Evolutionary conservation across 2,888 invertebrate species (phyloP), one percentile per base, ranked within the genome.

Genomic region (Cerastis rubricosa): DNA sequence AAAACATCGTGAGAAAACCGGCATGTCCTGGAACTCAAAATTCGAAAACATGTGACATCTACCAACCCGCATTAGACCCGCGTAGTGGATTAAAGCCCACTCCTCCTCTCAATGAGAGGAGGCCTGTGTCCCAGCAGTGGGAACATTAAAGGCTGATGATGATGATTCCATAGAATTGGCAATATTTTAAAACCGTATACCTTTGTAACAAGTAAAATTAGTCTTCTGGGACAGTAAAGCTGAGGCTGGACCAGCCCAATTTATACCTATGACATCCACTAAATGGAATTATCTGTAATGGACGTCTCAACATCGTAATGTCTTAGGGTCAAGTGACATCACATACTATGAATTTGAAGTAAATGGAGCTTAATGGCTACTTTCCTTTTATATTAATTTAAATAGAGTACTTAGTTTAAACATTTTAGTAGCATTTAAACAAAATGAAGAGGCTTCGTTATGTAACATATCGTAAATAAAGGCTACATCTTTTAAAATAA

Each of bases 221-320:
- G 25, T 57, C 25, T 51, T 54, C 19, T 19, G 19, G 45, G 12
- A 45, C 2, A 54, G 14, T 67, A 40, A 66, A 51, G 47, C n/a
- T n/a, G n/a, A n/a, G n/a, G 8, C 25, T 29, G 67, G 45, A 63
- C 47, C 49, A 19, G 40, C 29, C 68, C 76, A 64, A 73, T 75
- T 71, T 67, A 72, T 76, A 73, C 76, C 47, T 71, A 80, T 66
- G 54, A 83, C 40, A 67, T 78, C 25, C 35, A 74, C 68, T 51
- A 74, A 78, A 80, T 76, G 72, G 63, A 78, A 84, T 81, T 78
- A 85, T n/a, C 47, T 57, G 67, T 22, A 71, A 85, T 79, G 72
- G 78, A 65, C 59, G 35, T 61, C 72, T 71, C 72, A 74, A 67
- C 40, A 35, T n/a, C 49, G 57, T 80, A 73, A 85, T 85, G 68